Conservation (phyloP, 1,140 invertebrate species). For the Drosophila orena region DNA sequence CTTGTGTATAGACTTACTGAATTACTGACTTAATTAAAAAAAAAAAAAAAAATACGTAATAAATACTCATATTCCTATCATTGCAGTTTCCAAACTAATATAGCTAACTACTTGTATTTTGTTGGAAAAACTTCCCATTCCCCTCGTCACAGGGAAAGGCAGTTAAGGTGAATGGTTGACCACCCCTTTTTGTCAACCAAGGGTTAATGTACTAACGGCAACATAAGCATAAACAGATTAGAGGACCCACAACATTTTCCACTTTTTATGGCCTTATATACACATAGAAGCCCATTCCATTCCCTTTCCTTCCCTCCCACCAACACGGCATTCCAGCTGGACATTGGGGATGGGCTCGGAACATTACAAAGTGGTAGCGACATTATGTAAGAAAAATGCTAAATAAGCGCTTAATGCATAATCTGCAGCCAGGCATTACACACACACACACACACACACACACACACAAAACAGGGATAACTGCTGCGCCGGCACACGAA, state of each 20-base stretch:
- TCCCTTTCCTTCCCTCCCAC: neutral
- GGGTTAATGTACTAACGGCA: slow-evolving; percentile 23
- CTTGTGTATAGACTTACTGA: no score
- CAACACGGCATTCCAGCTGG: slow-evolving; percentile 12
- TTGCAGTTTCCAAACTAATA: no score
- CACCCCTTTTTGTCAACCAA: neutral
- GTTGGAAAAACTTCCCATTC: neutral
- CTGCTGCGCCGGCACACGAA: slow-evolving; percentile 9
- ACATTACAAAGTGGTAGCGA: slow-evolving; percentile 60
- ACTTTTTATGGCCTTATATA: slow-evolving; percentile 32
- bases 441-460: slow-evolving; percentile 46
- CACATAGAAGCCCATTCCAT: neutral
- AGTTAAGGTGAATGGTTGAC: slow-evolving; percentile 19
- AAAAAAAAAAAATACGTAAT: no score
- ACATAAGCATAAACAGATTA: slow-evolving; percentile 49
- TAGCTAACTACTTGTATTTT: neutral
- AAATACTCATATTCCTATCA: no score
- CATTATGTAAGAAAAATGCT: slow-evolving; percentile 78
- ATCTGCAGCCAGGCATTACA: slow-evolving; percentile 65
- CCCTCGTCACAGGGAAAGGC: neutral
- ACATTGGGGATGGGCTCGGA: slow-evolving; percentile 16
- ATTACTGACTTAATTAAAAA: no score
- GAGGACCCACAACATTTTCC: slow-evolving; percentile 32
- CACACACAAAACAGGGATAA: slow-evolving; percentile 39
- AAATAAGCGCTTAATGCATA: slow-evolving; percentile 84